phyloP scores from a whole-genome alignment of 2,113 vertebrate genomes.

The Xiphophorus hellerii region DNA sequence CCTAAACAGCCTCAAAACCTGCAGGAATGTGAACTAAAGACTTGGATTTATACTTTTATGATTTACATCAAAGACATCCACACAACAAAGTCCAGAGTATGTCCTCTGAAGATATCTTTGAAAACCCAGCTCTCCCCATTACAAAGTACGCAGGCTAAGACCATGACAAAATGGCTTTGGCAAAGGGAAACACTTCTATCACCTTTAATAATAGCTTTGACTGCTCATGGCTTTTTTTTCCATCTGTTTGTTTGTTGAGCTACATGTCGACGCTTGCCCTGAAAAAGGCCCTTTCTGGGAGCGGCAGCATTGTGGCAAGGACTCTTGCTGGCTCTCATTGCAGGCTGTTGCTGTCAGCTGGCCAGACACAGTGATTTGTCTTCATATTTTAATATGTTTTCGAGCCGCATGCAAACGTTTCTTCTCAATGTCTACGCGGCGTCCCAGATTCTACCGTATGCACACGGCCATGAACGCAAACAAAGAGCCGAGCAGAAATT shows the following conservation, averaged over 20 bases:
- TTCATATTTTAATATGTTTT: slow-evolving; percentile 80
- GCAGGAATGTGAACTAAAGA: slow-evolving; percentile 22
- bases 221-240: slow-evolving; percentile 31
- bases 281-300: slow-evolving; percentile 57
- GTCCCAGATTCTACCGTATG: slow-evolving; percentile 64
- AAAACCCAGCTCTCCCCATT: slow-evolving; percentile 42
- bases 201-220: slow-evolving; percentile 74
- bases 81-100: slow-evolving; percentile 53
- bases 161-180: slow-evolving; percentile 48
- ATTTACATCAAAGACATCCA: slow-evolving; percentile 70
- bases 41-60: slow-evolving; percentile 60
- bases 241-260: slow-evolving; percentile 70
- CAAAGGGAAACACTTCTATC: slow-evolving; percentile 62
- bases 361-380: slow-evolving; percentile 75
- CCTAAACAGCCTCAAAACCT: slow-evolving; percentile 24
- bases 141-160: slow-evolving; percentile 31
- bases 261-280: slow-evolving; percentile 66
- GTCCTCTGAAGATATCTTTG: slow-evolving; percentile 51
- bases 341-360: slow-evolving; percentile 65
- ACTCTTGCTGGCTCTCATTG: slow-evolving; percentile 54
- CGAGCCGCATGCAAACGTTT: slow-evolving; percentile 74
- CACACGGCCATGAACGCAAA: slow-evolving; percentile 17
- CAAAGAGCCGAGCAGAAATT: slow-evolving; percentile 50
- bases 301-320: slow-evolving; percentile 60
- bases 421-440: slow-evolving; percentile 51